These are phyloP conservation scores for Cremastinae sp. DNA, from an alignment of 2,888 invertebrate genomes.

Conservation along the genomic window DNA sequence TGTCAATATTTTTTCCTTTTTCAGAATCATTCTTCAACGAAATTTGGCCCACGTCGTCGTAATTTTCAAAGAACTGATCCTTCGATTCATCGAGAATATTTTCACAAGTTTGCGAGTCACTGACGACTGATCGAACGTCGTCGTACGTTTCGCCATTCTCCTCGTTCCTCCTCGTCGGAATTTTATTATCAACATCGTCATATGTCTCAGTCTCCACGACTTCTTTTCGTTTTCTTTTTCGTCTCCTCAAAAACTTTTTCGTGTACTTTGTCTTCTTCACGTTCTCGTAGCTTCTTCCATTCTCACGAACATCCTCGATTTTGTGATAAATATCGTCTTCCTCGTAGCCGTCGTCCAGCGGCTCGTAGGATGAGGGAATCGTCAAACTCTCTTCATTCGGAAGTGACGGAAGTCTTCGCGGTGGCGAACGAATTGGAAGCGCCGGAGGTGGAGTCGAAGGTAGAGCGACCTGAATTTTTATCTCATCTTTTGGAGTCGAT, in stretches of 20 bases:
- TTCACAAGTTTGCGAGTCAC: neutral
- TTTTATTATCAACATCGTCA: conserved; percentile 44
- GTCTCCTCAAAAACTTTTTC: conserved; percentile 36
- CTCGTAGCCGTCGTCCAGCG: conserved; percentile 68
- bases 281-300: conserved; percentile 67
- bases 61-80: conserved; percentile 12
- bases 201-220: conserved; percentile 54
- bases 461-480: conserved; percentile 31
- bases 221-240: conserved; percentile 27
- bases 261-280: conserved; percentile 43
- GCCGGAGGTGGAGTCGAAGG: conserved; percentile 62
- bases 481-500: conserved; percentile 19
- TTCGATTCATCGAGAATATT: too few species aligned
- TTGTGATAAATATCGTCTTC: conserved; percentile 76
- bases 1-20: conserved; percentile 5
- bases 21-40: conserved; percentile 1
- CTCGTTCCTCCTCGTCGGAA: neutral
- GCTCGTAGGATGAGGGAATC: conserved; percentile 43
- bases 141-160: conserved; percentile 61
- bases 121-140: conserved; percentile 57
- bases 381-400: conserved; percentile 61
- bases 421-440: conserved; percentile 68
- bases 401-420: conserved; percentile 69
- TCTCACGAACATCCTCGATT: conserved; percentile 72
- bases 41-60: conserved; percentile 43